Evolutionary conservation across 2,888 invertebrate genomes (phyloP).

Genomic region (Amaurobius ferox): DNA sequence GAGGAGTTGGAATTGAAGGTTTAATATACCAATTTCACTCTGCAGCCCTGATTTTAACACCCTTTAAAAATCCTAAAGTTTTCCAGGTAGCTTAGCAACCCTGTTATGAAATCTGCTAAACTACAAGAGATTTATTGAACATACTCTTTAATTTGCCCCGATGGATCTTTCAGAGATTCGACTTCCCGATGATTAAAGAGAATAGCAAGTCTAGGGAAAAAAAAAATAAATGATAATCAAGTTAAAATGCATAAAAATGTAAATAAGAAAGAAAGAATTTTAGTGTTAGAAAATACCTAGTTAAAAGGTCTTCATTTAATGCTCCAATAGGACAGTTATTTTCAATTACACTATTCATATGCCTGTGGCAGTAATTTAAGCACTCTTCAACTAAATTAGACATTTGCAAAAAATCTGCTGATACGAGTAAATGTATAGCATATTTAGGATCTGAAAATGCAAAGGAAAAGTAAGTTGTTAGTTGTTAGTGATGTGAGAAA

Average conservation of each 20-base stretch:
- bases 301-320: slow-evolving; percentile 84
- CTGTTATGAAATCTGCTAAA: too few relatives aligned
- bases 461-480: neutral
- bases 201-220: slow-evolving; percentile 84
- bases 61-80: too few relatives aligned
- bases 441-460: slow-evolving; percentile 84
- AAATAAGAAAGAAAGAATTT: neutral
- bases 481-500: neutral
- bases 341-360: slow-evolving; percentile 91
- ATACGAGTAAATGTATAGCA: slow-evolving; percentile 94
- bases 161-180: slow-evolving; percentile 89
- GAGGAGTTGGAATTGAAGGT: too few relatives aligned
- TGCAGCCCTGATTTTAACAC: too few relatives aligned
- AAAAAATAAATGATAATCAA: neutral
- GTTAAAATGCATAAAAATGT: neutral
- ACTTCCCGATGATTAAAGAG: slow-evolving; percentile 92
- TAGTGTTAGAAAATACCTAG: slow-evolving; percentile 75
- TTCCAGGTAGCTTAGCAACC: too few relatives aligned
- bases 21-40: too few relatives aligned
- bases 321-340: slow-evolving; percentile 91
- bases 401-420: slow-evolving; percentile 96
- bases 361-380: slow-evolving; percentile 88
- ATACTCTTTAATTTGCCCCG: slow-evolving; percentile 83
- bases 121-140: neutral
- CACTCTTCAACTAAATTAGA: slow-evolving; percentile 91